Conservation (phyloP, 2,888 invertebrate genomes). For the Cryptus viduatorius region DNA sequence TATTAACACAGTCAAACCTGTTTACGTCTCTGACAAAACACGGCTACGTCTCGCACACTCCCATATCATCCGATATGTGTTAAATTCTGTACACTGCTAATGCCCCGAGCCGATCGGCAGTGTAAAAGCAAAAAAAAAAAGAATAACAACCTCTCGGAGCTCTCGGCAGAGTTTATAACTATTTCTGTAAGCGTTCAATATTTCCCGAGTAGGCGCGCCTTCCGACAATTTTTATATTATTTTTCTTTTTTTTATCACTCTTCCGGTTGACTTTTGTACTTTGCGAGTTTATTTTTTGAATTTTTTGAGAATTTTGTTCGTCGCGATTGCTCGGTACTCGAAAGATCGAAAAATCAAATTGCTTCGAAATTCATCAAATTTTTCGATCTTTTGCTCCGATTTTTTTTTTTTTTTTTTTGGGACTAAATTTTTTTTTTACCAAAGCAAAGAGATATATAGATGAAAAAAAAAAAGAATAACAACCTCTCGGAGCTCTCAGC, state of each 20-base stretch:
- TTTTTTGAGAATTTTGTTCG: background rate
- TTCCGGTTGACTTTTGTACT: background rate
- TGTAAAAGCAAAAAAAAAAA: slow-evolving; percentile 16
- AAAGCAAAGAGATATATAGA: too few relatives aligned
- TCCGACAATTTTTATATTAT: slow-evolving; percentile 18
- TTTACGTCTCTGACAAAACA: slow-evolving; percentile 11
- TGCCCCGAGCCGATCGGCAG: slow-evolving; percentile 39
- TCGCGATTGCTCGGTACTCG: too few relatives aligned
- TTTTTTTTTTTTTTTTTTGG: too few relatives aligned
- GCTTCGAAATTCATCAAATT: background rate
- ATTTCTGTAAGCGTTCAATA: slow-evolving; percentile 37
- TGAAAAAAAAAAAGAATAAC: slow-evolving; percentile 25
- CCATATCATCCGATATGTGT: background rate
- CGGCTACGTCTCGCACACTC: background rate
- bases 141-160: slow-evolving; percentile 30
- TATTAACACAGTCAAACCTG: background rate
- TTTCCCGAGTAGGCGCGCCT: background rate
- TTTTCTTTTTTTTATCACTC: background rate
- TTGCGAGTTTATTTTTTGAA: background rate
- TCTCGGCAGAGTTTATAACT: slow-evolving; percentile 33
- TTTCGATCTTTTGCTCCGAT: background rate
- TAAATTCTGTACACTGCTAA: background rate
- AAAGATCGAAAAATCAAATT: background rate
- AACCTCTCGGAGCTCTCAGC: slow-evolving; percentile 19
- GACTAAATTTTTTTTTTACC: too few relatives aligned